phyloP scores from a whole-genome alignment of 2,888 invertebrate genomes.

The Calliphora vomitoria region DNA sequence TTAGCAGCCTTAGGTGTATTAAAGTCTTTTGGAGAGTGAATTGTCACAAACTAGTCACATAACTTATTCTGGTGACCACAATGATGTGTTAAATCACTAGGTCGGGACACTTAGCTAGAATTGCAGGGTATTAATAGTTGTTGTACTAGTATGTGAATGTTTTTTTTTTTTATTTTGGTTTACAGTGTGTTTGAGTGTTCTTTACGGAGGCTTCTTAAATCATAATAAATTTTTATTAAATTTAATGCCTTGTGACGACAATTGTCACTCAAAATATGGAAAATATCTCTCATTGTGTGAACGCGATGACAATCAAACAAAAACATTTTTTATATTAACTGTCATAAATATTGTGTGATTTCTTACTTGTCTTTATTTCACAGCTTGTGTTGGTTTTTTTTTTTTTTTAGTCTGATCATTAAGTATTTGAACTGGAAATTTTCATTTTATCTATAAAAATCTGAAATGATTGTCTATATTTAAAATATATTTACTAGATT shows the following conservation, averaged over 20 bases:
- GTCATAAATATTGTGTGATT: constrained; percentile 49
- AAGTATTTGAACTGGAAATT: constrained; percentile 30
- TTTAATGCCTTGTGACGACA: constrained; percentile 75
- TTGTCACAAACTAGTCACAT: too few species aligned
- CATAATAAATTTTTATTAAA: constrained; percentile 75
- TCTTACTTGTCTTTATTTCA: constrained; percentile 30
- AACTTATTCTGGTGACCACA: too few species aligned
- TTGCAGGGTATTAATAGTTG: neutral
- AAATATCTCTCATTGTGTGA: constrained; percentile 26
- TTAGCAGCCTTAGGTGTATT: too few species aligned
- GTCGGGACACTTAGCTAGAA: too few species aligned
- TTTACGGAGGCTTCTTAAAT: constrained; percentile 72
- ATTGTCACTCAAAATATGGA: constrained; percentile 69
- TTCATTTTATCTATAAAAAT: constrained; percentile 10
- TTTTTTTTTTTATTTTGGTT: neutral
- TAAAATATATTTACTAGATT: neutral
- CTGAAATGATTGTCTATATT: neutral
- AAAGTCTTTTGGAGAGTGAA: too few species aligned
- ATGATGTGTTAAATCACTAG: too few species aligned
- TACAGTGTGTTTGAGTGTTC: constrained; percentile 35
- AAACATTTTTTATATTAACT: neutral
- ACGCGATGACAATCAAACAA: constrained; percentile 30
- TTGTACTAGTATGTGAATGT: constrained; percentile 22
- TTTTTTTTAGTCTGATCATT: constrained; percentile 2
- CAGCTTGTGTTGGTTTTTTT: neutral